Evolutionary conservation across 1,140 invertebrate genomes (phyloP), one percentile per base, ranked within the genome.

Genomic region (Sinella curviseta): DNA sequence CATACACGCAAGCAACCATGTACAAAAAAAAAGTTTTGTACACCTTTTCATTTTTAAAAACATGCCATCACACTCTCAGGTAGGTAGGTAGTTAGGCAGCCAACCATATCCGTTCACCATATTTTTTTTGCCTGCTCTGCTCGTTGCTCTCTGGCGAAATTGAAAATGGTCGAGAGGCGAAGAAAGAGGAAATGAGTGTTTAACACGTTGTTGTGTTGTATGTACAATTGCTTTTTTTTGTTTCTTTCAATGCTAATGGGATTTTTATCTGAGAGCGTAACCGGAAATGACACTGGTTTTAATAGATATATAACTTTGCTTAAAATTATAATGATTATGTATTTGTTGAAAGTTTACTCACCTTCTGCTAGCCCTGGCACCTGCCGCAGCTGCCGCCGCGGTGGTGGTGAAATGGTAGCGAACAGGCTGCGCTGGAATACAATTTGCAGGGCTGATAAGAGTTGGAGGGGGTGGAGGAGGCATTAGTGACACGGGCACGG

Each of bases 331-430:
- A 48, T 12, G 20, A 48, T 8, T 48, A 20, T 48, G 39, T 48
- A 48, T 20, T 20, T 20, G n/a, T 48, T 48, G 39, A 48, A 20
- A 20, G 57, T 30, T 70, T 24, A 33, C 31, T 14, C 26, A 70
- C 65, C 65, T 70, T 70, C 65, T 30, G n/a, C 65, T 70, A 2
- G 26, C 26, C 31, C 65, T 30, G 8, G 65, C 30, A 2, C 8
- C 65, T 12, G 65, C 65, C 1, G 65, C 26, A 65, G 57, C 57
- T 4, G 57, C 57, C 24, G 57, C 57, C 24, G 57, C 26, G 14
- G 57, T 65, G 14, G 57, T 65, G 57, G 57, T 65, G 30, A 70
- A 70, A 33, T 70, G 65, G n/a, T 70, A 70, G 8, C 65, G 26
- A 8, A 70, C 65, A 70, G 65, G 65, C 31, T 70, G 65, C 2